Evolutionary conservation across 2,113 vertebrate genomes (phyloP), one percentile per base, ranked within the genome.

Genomic region (Thamnophis sirtalis): DNA sequence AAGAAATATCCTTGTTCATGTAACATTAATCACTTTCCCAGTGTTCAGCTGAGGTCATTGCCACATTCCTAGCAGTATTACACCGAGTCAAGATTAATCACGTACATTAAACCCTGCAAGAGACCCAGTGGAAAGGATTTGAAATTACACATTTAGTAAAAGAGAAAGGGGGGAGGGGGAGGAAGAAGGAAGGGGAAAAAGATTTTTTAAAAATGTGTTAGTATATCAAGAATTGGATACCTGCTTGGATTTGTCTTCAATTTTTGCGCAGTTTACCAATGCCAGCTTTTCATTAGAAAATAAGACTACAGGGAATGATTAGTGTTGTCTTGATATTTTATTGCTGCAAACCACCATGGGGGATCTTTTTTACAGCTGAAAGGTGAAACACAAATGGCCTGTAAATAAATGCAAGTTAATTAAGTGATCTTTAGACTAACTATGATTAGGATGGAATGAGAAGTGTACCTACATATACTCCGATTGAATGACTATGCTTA

Each of bases 11-110:
- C 95, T 94, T n/a, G 96, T 97, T 98, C 97, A 96, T 97, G 96
- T 97, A 97, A 97, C 97, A 98, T 98, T 98, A 98, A 98, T 98
- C 97, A 98, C 96, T 97, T 96, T 96, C 95, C 97, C 95, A 96
- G 96, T 96, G 96, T 97, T 98, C 97, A 97, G 96, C 95, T 97
- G 97, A 98, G 97, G 97, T 98, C 97, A 97, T 95, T 97, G 97
- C 96, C 97, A 97, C 97, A 98, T 97, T 98, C 97, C 96, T 97
- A 96, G 97, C 95, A 96, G 97, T 96, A 97, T 97, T 97, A 98
- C 97, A 95, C 94, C 93, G 7, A 97, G 97, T 97, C 97, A 97
- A 97, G 97, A 98, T 98, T 98, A 98, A 98, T 98, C 97, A 98
- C 73, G 11, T 97, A 97, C 96, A 96, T 97, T 98, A 97, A 97